phyloP scores from a whole-genome alignment of 2,113 vertebrate genomes.

The Brachirus orientalis region DNA sequence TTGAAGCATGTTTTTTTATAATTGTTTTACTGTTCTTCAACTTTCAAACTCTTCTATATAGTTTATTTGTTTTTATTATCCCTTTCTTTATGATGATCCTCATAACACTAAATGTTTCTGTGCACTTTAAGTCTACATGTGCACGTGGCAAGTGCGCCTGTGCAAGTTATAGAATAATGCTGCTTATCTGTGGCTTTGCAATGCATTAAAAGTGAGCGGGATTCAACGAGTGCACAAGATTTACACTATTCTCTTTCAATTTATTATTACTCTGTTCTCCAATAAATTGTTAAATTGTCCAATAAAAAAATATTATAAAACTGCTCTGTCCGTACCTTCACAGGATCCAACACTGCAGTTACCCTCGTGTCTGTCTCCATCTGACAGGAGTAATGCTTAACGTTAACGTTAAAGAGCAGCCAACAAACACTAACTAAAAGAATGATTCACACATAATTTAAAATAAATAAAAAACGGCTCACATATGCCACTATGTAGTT shows the following conservation, averaged over 20 bases:
- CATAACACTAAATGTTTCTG: too few relatives aligned
- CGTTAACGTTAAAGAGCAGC: slow-evolving; percentile 30
- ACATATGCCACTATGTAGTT: too few relatives aligned
- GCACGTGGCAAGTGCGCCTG: neutral
- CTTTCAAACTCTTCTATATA: too few relatives aligned
- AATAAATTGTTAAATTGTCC: neutral
- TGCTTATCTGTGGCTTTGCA: too few relatives aligned
- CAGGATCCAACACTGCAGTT: neutral
- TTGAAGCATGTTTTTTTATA: too few relatives aligned
- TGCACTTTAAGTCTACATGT: neutral
- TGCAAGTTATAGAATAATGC: too few relatives aligned
- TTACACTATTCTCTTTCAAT: too few relatives aligned
- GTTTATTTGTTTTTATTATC: too few relatives aligned
- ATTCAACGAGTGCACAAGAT: neutral
- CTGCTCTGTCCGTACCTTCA: neutral
- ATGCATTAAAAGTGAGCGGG: too few relatives aligned
- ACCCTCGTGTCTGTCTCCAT: neutral
- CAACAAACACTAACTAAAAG: neutral
- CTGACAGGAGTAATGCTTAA: neutral
- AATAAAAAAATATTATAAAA: neutral
- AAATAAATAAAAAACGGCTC: neutral
- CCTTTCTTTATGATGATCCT: too few relatives aligned
- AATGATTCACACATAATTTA: neutral
- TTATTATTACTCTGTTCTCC: too few relatives aligned
- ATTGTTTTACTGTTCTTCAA: too few relatives aligned